phyloP scores from a whole-genome alignment of 1,140 invertebrate species.

The Drosophila pachea region DNA sequence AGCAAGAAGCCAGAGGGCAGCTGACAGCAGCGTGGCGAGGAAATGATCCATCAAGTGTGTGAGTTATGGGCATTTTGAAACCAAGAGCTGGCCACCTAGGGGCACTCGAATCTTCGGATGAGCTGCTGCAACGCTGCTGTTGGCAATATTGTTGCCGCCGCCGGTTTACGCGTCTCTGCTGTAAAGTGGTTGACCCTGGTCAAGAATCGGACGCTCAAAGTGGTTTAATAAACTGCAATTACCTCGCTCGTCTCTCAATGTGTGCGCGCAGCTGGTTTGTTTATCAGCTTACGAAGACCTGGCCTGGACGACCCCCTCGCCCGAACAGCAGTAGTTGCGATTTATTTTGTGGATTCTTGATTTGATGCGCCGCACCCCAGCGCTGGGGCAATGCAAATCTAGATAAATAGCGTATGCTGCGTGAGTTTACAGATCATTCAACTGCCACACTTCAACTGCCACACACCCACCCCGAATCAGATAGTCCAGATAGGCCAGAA shows the following conservation, averaged over 20 bases:
- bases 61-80: conserved; percentile 68
- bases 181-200: conserved; percentile 73
- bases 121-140: conserved; percentile 20
- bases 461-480: conserved; percentile 9
- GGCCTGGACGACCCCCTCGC: conserved; percentile 44
- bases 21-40: conserved; percentile 43
- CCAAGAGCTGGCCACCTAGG: conserved; percentile 36
- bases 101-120: conserved; percentile 16
- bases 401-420: conserved; percentile 59
- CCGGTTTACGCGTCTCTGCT: conserved; percentile 23
- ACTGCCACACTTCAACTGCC: conserved; percentile 50
- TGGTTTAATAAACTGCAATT: conserved; percentile 76
- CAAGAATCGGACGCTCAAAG: conserved; percentile 68
- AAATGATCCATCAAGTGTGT: conserved; percentile 71
- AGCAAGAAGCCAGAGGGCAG: neutral
- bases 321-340: conserved; percentile 30
- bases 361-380: conserved; percentile 28
- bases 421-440: conserved; percentile 58
- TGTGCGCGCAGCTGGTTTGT: conserved; percentile 27
- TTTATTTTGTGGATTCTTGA: conserved; percentile 73
- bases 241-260: conserved; percentile 36
- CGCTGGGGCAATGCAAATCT: conserved; percentile 35
- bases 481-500: conserved; percentile 14
- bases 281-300: conserved; percentile 25
- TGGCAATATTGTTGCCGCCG: conserved; percentile 10